Evolutionary conservation across 1,140 invertebrate species (phyloP).

Genomic region (Drosophila funebris): DNA sequence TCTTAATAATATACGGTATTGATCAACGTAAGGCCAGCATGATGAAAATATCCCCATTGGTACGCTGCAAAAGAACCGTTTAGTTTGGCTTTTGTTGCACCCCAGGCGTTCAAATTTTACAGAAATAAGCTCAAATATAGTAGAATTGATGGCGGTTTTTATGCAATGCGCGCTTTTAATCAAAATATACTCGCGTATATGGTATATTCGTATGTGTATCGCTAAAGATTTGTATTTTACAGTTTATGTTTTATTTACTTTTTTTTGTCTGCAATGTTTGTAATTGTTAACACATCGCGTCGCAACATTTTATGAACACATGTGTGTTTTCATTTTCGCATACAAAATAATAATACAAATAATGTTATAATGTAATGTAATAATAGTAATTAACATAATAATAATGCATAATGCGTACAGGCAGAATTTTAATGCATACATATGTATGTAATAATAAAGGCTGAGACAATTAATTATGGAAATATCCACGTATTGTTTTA

Average conservation of each 20-base stretch:
- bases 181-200: constrained; percentile 47
- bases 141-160: constrained; percentile 17
- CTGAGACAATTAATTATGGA: constrained; percentile 32
- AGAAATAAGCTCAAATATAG: background rate
- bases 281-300: constrained; percentile 58
- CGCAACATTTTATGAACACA: constrained; percentile 73
- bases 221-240: constrained; percentile 78
- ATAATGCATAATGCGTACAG: constrained; percentile 71
- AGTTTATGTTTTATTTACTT: constrained; percentile 57
- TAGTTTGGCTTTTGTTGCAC: too few relatives aligned
- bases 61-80: too few relatives aligned
- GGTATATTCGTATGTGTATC: constrained; percentile 62
- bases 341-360: constrained; percentile 79
- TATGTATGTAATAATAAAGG: constrained; percentile 35
- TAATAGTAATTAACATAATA: constrained; percentile 64
- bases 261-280: constrained; percentile 50
- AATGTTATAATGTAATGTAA: constrained; percentile 55
- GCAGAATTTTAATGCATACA: constrained; percentile 66
- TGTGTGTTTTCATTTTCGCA: constrained; percentile 56
- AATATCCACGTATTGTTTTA: constrained; percentile 25
- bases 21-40: too few relatives aligned
- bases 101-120: background rate
- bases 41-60: too few relatives aligned
- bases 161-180: constrained; percentile 46
- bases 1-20: too few relatives aligned